Conservation (phyloP, 2,888 invertebrate species). For the Trichacis sp. region DNA sequence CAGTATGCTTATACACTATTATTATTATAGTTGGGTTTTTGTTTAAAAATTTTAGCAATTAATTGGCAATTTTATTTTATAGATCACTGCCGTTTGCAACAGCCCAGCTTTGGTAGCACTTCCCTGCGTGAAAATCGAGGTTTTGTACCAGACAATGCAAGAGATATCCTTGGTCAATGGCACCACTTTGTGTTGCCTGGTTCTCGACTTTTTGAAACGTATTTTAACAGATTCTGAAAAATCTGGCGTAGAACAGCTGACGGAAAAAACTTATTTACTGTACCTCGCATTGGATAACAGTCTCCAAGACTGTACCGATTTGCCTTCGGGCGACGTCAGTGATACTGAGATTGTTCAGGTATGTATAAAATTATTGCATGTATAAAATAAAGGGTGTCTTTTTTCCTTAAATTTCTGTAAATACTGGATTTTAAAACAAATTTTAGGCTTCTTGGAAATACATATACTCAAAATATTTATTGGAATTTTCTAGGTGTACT, state of each 20-base stretch:
- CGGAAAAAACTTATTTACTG: conserved; percentile 80
- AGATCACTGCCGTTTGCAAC: conserved; percentile 77
- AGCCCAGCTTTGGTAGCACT: conserved; percentile 76
- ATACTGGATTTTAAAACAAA: too few species aligned
- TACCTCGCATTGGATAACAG: conserved; percentile 82
- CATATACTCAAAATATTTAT: too few species aligned
- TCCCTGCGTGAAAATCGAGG: conserved; percentile 79
- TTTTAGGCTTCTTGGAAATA: too few species aligned
- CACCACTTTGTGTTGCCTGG: conserved; percentile 74
- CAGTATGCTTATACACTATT: background rate
- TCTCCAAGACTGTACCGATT: conserved; percentile 83
- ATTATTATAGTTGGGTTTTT: background rate
- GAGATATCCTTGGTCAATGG: conserved; percentile 75
- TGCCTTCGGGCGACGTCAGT: conserved; percentile 75
- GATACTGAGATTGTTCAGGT: conserved; percentile 81
- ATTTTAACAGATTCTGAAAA: conserved; percentile 51
- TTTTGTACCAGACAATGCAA: conserved; percentile 79
- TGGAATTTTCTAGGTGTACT: too few species aligned
- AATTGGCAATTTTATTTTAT: conserved; percentile 48
- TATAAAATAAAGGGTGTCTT: too few species aligned
- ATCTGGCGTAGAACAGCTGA: conserved; percentile 61
- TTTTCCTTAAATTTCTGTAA: too few species aligned
- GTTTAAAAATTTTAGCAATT: background rate
- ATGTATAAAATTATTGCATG: too few species aligned
- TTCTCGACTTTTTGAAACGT: conserved; percentile 74